Evolutionary conservation across 2,797 vertebrate genomes (phyloP).

Genomic region (Acanthiza pusilla): DNA sequence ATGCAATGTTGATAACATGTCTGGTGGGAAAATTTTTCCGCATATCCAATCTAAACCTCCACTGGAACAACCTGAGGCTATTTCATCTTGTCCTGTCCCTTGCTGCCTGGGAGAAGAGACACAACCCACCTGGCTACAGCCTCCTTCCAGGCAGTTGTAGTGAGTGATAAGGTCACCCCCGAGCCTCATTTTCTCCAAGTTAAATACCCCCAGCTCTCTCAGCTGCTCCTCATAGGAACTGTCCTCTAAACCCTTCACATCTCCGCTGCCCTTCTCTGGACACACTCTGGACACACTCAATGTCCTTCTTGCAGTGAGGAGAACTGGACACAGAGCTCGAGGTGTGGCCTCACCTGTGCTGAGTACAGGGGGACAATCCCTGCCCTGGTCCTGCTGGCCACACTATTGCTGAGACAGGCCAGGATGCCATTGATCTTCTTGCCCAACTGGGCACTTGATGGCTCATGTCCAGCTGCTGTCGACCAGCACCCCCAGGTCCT

Average conservation of each 20-base stretch:
- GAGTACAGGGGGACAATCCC: accelerated
- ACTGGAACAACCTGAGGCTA: background rate
- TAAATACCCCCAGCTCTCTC: accelerated
- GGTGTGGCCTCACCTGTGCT: accelerated
- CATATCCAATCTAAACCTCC: background rate
- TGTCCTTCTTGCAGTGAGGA: background rate
- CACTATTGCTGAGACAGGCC: background rate
- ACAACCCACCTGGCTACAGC: accelerated
- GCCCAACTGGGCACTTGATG: no score
- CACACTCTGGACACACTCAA: accelerated
- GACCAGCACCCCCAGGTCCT: background rate
- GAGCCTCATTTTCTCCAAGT: background rate
- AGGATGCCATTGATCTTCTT: background rate
- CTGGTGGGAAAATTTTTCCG: background rate
- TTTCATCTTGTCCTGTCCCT: background rate
- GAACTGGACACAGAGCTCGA: accelerated
- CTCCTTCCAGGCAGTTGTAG: background rate
- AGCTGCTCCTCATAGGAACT: accelerated
- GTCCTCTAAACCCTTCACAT: background rate
- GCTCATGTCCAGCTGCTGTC: background rate
- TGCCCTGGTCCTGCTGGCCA: background rate
- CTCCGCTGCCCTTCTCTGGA: background rate
- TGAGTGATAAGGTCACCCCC: background rate
- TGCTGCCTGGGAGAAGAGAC: background rate
- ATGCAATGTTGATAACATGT: background rate